Base-by-base conservation (phyloP, 23 tunicate species). In the Halocynthia aurantium region DNA sequence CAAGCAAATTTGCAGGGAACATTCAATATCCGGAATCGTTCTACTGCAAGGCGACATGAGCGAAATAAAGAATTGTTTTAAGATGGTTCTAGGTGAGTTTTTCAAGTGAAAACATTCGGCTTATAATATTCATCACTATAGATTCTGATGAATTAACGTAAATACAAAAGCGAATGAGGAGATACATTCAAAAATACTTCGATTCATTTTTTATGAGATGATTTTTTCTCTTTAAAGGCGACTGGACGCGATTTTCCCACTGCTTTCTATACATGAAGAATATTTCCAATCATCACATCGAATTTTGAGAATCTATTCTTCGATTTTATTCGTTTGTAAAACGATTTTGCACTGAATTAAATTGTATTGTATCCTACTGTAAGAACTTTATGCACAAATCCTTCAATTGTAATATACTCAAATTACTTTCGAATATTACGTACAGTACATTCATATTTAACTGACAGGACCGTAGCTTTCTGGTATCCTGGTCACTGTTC, bases 221-320 rank as follows among this genome's bases (percentile, higher is more conserved):
- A 11, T 67, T 20, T n/a, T 20, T 15, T 67, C 31, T 67, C 20
- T 22, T 15, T 11, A 72, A 56, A 74, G 78, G 78, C 31, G 78
- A 74, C 78, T 74, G 78, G 78, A 74, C 78, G 50, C 62, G 19
- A 49, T 74, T 74, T 54, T 74, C 78, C 8, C 78, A 74, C 22
- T 52, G 49, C 55, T 54, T 74, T 8, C 50, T 74, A 10, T 22
- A 54, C 55, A 22, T 74, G 78, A 74, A 64, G 21, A 53, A 31
- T 31, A 0, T 31, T 31, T 31, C 44, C 44, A 31, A 31, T 31
- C 44, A 31, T 31, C 44, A 31, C 44, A 31, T 31, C 44, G 44
- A 31, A 31, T 31, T 31, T 31, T 31, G 44, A 31, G 44, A 1
- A 31, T 31, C 44, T 31, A 31, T 31, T 31, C 44, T 31, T 31